A percentile compares a stretch with the other conserved stretches of the same genome.
Evolutionary conservation across 2,888 invertebrate genomes (phyloP).

Genomic region (Plebejus anna): DNA sequence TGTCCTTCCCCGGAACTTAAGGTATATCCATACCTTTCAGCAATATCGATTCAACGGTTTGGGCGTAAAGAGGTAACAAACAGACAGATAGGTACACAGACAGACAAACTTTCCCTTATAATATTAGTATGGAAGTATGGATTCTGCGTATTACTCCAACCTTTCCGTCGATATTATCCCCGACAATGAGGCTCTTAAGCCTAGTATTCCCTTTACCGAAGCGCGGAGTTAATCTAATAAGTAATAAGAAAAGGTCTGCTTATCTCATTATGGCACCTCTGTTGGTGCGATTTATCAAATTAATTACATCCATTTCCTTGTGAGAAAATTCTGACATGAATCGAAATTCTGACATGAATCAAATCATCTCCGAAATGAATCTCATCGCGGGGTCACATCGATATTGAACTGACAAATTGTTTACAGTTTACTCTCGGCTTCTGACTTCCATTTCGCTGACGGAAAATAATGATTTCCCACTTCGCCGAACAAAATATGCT

Average conservation of each 20-base stretch:
- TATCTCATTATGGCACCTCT: constrained; percentile 53
- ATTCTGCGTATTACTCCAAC: not conserved
- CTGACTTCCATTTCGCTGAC: constrained; percentile 11
- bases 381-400: constrained; percentile 7
- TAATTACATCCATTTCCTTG: constrained; percentile 65
- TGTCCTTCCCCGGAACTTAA: no score
- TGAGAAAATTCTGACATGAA: constrained; percentile 45
- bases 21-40: no score
- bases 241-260: constrained; percentile 41
- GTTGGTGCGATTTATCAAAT: constrained; percentile 61
- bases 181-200: not conserved
- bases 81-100: no score
- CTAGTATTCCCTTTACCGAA: not conserved
- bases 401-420: constrained; percentile 23
- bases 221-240: constrained; percentile 23
- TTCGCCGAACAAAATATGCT: not conserved
- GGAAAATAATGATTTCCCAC: constrained; percentile 1
- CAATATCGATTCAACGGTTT: no score
- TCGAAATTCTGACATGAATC: constrained; percentile 37
- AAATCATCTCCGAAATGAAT: constrained; percentile 26
- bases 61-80: no score
- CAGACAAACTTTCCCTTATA: no score
- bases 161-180: not conserved
- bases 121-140: no score
- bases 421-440: constrained; percentile 7